phyloP scores from a whole-genome alignment of 2,888 invertebrate genomes.

The Diarsia dahlii region DNA sequence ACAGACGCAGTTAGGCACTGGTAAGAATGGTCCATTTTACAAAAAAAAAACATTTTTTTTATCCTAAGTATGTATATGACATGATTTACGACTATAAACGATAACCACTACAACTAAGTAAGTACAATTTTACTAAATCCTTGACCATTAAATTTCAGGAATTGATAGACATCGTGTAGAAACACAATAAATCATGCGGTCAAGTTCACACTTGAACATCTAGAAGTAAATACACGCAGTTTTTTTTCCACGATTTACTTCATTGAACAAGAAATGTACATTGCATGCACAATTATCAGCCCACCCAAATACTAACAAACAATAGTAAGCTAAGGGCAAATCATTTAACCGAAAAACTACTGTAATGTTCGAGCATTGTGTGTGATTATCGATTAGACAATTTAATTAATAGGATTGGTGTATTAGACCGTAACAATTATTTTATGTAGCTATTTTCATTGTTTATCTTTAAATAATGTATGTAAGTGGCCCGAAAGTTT shows the following conservation, averaged over 20 bases:
- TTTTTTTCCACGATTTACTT: constrained; percentile 10
- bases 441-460: not conserved
- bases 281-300: constrained; percentile 8
- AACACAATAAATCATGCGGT: not conserved
- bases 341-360: constrained; percentile 31
- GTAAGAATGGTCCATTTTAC: no score
- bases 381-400: not conserved
- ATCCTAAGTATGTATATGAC: not conserved
- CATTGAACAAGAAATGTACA: constrained; percentile 2
- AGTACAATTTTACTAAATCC: not conserved
- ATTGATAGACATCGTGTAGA: not conserved
- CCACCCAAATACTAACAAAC: not conserved
- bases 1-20: no score
- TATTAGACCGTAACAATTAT: not conserved
- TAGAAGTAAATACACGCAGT: not conserved
- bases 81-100: not conserved
- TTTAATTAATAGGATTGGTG: not conserved
- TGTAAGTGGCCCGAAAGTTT: not conserved
- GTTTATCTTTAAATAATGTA: not conserved
- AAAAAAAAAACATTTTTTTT: no score
- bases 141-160: not conserved
- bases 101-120: not conserved
- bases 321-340: constrained; percentile 28
- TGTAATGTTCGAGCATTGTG: not conserved
- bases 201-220: not conserved